A percentile compares a stretch with the other conserved stretches of the same genome.
phyloP scores from a whole-genome alignment of 2,797 vertebrate species.

The Hoplostethus mediterraneus region DNA sequence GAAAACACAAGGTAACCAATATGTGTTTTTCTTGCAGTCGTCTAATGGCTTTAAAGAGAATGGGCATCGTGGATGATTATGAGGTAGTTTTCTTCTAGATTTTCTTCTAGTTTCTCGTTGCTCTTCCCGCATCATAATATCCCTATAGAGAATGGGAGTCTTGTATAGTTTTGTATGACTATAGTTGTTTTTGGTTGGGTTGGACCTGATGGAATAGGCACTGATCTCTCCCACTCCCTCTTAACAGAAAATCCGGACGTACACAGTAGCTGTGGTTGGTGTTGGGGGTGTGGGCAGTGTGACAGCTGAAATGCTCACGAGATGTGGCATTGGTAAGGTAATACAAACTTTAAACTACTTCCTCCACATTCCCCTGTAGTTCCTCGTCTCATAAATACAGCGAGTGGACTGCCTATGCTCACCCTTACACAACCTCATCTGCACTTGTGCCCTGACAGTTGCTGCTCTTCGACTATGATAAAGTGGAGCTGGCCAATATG shows the following conservation, averaged over 20 bases:
- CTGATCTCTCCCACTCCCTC: not conserved
- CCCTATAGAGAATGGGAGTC: not conserved
- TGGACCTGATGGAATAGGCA: too few relatives aligned
- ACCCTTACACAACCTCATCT: not conserved
- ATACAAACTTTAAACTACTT: conserved; percentile 69
- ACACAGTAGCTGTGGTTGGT: conserved; percentile 93
- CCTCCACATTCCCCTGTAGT: not conserved
- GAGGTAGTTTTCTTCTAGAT: conserved; percentile 85
- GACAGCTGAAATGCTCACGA: conserved; percentile 98
- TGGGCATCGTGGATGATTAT: conserved; percentile 97
- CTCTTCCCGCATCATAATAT: not conserved
- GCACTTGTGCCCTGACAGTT: conserved; percentile 81
- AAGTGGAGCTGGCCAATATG: conserved; percentile 99
- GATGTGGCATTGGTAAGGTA: conserved; percentile 99
- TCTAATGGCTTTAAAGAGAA: conserved; percentile 97
- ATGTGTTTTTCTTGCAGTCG: conserved; percentile 85
- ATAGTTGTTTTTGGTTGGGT: too few relatives aligned
- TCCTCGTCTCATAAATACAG: not conserved
- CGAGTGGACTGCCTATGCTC: not conserved
- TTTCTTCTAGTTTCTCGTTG: not conserved
- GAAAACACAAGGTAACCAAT: conserved; percentile 36
- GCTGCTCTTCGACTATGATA: conserved; percentile 98
- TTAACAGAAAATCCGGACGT: conserved; percentile 93
- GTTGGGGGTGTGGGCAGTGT: conserved; percentile 98
- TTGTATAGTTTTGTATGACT: too few relatives aligned